A percentile compares a stretch with the other conserved stretches of the same genome.
phyloP scores from a whole-genome alignment of 2,797 vertebrate genomes.

The Enteromius anoplus region DNA sequence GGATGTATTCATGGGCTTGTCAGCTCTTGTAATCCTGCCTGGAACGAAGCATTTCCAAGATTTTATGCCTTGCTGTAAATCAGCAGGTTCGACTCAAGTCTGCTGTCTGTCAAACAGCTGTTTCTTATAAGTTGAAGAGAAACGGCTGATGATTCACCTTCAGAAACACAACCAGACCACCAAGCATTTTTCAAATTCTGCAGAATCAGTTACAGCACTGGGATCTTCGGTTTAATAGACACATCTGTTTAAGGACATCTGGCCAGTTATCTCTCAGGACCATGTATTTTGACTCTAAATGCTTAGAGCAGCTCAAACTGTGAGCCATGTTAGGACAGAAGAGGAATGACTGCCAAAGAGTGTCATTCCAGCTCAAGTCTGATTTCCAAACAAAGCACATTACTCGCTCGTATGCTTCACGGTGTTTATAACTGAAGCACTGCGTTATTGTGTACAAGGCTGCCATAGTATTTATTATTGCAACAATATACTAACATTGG shows the following conservation, averaged over 20 bases:
- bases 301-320: conserved; percentile 3
- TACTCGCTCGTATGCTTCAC: neutral
- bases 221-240: conserved; percentile 38
- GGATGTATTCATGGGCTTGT: conserved; percentile 26
- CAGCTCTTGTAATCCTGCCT: conserved; percentile 42
- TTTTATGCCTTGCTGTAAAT: conserved; percentile 56
- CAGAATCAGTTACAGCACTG: conserved; percentile 31
- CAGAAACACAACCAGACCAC: conserved; percentile 54
- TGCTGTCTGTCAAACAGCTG: conserved; percentile 58
- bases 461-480: neutral
- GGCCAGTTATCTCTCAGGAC: conserved; percentile 17
- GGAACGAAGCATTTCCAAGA: conserved; percentile 36
- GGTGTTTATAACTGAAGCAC: neutral
- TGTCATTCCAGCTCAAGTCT: neutral
- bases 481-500: neutral
- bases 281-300: neutral
- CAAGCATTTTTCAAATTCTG: conserved; percentile 43
- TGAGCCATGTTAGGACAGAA: conserved; percentile 18
- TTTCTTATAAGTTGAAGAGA: conserved; percentile 54
- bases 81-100: conserved; percentile 44
- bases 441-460: neutral
- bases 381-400: conserved; percentile 14
- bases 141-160: conserved; percentile 58
- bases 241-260: conserved; percentile 33
- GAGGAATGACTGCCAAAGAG: conserved; percentile 7